Conservation (phyloP, 2,113 vertebrate species). For the Puffinus mauretanicus region DNA sequence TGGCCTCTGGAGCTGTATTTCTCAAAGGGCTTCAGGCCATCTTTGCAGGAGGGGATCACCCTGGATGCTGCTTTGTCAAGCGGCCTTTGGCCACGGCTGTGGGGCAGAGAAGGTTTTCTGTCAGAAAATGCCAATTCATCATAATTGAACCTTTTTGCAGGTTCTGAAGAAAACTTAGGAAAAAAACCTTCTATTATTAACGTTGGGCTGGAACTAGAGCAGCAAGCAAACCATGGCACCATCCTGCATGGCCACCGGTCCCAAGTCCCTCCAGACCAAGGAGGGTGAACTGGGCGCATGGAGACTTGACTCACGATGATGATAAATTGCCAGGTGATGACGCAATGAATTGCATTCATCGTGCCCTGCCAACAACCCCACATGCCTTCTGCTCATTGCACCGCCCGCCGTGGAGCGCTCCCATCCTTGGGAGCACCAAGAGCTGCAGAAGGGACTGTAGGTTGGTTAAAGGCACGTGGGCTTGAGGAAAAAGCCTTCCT, state of each 20-base stretch:
- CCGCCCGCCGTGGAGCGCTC: rapidly evolving
- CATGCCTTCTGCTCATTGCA: neutral
- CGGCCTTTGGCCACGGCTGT: neutral
- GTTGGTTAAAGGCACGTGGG: neutral
- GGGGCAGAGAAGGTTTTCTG: neutral
- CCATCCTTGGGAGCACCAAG: neutral
- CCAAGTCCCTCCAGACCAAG: neutral
- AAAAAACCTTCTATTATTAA: neutral
- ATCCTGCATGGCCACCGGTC: neutral
- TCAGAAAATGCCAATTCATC: neutral
- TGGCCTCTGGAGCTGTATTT: neutral
- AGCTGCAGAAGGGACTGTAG: neutral
- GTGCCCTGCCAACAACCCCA: rapidly evolving
- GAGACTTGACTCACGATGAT: too few relatives aligned
- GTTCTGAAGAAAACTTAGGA: neutral
- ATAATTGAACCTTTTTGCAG: neutral
- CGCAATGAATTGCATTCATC: neutral
- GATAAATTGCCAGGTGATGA: neutral
- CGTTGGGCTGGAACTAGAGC: neutral
- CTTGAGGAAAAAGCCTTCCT: neutral
- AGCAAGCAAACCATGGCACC: neutral
- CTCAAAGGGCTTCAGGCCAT: neutral
- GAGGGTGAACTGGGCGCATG: rapidly evolving
- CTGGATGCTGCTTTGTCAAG: neutral
- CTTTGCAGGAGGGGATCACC: neutral